Evolutionary conservation across 2,797 vertebrate species (phyloP).

Genomic region (Meriones psammophilus): DNA sequence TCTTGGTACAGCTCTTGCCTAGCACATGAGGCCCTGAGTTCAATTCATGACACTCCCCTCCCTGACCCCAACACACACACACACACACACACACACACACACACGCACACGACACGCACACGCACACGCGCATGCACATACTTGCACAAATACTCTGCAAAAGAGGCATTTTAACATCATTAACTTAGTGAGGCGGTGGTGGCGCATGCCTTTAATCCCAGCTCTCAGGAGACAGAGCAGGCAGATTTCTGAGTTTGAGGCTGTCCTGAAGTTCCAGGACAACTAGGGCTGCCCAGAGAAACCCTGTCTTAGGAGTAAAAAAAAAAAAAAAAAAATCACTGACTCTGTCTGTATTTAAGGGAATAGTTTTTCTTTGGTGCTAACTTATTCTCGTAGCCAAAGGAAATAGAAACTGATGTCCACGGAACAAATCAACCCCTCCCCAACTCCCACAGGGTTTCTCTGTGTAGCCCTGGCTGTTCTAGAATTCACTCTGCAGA

Average conservation of each 20-base stretch:
- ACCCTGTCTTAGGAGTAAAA: background rate
- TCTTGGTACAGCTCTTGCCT: background rate
- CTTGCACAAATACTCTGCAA: background rate
- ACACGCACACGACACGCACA: background rate
- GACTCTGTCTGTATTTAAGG: background rate
- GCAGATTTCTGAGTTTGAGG: background rate
- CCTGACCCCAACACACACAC: background rate
- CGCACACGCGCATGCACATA: no score
- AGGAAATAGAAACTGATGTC: background rate
- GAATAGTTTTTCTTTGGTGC: background rate
- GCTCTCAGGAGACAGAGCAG: background rate
- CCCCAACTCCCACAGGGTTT: background rate
- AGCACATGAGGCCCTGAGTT: background rate
- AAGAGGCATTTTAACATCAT: slow-evolving; percentile 1
- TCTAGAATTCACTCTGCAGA: background rate
- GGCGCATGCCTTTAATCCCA: background rate
- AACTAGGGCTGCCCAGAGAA: background rate
- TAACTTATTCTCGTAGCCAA: slow-evolving; percentile 1
- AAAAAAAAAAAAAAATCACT: background rate
- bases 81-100: background rate
- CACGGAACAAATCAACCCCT: background rate
- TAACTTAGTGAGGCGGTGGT: background rate
- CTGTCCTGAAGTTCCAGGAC: background rate
- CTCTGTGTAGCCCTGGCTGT: background rate
- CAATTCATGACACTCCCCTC: background rate